Evolutionary conservation across 2,797 vertebrate species (phyloP).

Genomic region (Liparis tanakae): DNA sequence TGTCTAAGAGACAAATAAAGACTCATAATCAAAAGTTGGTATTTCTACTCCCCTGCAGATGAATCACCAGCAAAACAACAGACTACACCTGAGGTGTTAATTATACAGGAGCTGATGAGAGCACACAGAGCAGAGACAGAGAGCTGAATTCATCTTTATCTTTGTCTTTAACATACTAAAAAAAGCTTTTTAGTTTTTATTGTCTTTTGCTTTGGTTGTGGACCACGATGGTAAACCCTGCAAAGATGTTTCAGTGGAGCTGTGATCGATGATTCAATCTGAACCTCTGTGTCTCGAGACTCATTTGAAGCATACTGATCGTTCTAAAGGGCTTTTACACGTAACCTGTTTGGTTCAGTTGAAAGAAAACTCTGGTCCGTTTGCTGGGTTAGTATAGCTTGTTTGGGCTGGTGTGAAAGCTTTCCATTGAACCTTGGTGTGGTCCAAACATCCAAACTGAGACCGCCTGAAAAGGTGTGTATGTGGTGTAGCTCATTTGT

Average conservation of each 20-base stretch:
- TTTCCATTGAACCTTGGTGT: background rate
- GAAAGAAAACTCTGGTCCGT: background rate
- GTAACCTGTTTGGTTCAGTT: background rate
- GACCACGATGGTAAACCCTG: background rate
- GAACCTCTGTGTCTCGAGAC: background rate
- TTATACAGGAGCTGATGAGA: background rate
- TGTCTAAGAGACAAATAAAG: background rate
- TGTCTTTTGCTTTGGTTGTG: background rate
- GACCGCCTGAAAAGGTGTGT: background rate
- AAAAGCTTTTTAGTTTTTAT: background rate
- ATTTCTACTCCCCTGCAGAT: constrained; percentile 14
- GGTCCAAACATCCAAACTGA: background rate
- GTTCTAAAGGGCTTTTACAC: background rate
- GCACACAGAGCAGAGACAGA: background rate
- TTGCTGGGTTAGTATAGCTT: background rate
- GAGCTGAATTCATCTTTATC: background rate
- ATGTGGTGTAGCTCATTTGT: background rate
- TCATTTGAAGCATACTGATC: background rate
- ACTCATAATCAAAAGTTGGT: background rate
- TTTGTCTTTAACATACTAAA: background rate
- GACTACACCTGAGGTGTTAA: constrained; percentile 7
- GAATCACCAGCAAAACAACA: constrained; percentile 3
- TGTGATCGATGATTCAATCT: background rate
- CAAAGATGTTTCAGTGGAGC: background rate
- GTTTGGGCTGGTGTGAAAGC: background rate